These are phyloP conservation scores for Monodelphis domestica DNA, from an alignment of 2,797 vertebrate genomes.

Conservation along the genomic window DNA sequence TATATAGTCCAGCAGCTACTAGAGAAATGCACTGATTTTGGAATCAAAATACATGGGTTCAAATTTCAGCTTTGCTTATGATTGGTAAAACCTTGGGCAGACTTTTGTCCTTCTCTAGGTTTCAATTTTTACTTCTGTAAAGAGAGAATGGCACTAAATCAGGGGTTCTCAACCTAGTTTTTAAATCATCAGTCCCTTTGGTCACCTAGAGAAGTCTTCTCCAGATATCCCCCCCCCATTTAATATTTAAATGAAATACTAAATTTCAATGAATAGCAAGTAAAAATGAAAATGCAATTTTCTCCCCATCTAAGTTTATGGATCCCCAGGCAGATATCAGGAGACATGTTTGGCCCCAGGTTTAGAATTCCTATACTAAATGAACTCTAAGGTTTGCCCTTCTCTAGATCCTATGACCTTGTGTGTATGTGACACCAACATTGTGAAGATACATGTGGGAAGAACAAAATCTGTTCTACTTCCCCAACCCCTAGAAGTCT, in stretches of 20 bases:
- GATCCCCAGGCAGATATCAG: not conserved
- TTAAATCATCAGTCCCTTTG: not conserved
- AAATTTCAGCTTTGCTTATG: not conserved
- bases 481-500: not conserved
- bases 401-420: not conserved
- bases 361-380: not conserved
- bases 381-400: not conserved
- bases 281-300: not conserved
- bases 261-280: not conserved
- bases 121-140: not conserved
- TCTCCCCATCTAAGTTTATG: not conserved
- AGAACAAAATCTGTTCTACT: not conserved
- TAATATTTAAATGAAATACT: not conserved
- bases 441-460: not conserved
- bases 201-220: not conserved
- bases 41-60: not conserved
- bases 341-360: not conserved
- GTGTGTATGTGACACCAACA: not conserved
- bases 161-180: not conserved
- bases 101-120: not conserved
- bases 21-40: not conserved
- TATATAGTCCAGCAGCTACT: not conserved
- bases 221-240: not conserved
- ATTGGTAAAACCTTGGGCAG: not conserved
- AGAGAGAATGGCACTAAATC: not conserved